These are phyloP conservation scores for Chloebia gouldiae DNA, from an alignment of 2,113 vertebrate species.

Conservation along the genomic window DNA sequence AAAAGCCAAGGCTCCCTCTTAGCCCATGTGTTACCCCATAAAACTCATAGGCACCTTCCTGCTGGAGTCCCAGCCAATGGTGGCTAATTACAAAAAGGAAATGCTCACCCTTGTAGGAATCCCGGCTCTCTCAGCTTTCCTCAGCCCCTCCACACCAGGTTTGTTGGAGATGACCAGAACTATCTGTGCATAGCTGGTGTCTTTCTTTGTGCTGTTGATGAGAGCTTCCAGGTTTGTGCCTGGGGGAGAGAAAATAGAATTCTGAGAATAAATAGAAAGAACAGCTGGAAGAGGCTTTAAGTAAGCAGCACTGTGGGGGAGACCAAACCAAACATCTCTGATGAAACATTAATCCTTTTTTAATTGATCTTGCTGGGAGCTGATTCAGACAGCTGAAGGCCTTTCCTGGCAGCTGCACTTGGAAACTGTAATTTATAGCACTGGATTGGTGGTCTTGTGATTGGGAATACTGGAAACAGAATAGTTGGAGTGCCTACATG, in stretches of 20 bases:
- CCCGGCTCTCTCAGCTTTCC: conserved; percentile 84
- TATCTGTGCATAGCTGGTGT: conserved; percentile 83
- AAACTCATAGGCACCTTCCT: background rate
- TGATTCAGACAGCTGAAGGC: background rate
- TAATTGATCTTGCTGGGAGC: background rate
- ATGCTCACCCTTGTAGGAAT: conserved; percentile 88
- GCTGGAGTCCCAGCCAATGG: background rate
- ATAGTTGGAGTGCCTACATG: background rate
- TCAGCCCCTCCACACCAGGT: conserved; percentile 84
- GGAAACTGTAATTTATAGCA: background rate
- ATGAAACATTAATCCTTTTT: background rate
- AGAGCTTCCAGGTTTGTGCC: conserved; percentile 96
- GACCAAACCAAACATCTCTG: background rate
- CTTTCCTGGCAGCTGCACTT: background rate
- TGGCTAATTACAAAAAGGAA: background rate
- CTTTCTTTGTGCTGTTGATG: conserved; percentile 82
- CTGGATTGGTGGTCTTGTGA: background rate
- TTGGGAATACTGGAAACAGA: background rate
- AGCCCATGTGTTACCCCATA: background rate
- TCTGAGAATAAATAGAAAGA: background rate
- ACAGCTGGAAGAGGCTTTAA: background rate
- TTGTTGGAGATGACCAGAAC: conserved; percentile 93
- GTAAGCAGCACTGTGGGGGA: background rate
- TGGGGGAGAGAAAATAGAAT: conserved; percentile 42
- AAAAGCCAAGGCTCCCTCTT: background rate